Evolutionary conservation across 2,113 vertebrate species (phyloP).

Genomic region (Corythoichthys intestinalis): DNA sequence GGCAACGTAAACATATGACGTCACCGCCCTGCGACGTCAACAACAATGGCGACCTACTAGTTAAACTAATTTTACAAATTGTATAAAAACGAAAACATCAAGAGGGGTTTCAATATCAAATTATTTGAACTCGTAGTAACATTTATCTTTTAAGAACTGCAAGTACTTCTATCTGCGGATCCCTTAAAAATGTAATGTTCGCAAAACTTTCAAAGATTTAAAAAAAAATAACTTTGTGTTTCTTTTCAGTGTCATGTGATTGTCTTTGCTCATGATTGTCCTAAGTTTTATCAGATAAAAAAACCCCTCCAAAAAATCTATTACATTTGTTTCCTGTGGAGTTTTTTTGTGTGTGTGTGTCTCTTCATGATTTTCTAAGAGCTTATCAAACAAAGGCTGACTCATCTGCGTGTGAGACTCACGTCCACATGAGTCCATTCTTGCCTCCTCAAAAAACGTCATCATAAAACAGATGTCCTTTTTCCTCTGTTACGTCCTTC

Average conservation of each 20-base stretch:
- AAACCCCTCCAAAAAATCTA: background rate
- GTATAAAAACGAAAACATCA: too few species aligned
- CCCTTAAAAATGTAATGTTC: background rate
- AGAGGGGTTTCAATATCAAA: too few species aligned
- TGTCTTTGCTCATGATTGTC: conserved; percentile 65
- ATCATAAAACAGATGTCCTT: conserved; percentile 5
- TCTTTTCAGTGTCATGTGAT: conserved; percentile 26
- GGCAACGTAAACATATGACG: too few species aligned
- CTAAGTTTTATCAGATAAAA: background rate
- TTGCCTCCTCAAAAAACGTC: conserved; percentile 17
- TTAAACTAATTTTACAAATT: too few species aligned
- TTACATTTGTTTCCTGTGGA: conserved; percentile 29
- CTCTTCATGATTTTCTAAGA: conserved; percentile 18
- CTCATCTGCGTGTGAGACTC: conserved; percentile 12
- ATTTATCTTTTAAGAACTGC: too few species aligned
- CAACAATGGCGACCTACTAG: too few species aligned
- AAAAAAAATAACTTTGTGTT: background rate
- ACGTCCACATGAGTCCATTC: conserved; percentile 21
- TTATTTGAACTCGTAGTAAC: too few species aligned
- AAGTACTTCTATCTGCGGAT: too few species aligned
- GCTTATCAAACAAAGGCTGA: conserved; percentile 22
- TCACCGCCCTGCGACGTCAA: too few species aligned
- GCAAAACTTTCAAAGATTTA: background rate
- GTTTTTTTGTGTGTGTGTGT: conserved; percentile 12
- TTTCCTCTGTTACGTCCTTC: conserved; percentile 24